These are phyloP conservation scores for Polypedilum pembai DNA, from an alignment of 1,140 invertebrate species.

Conservation along the genomic window DNA sequence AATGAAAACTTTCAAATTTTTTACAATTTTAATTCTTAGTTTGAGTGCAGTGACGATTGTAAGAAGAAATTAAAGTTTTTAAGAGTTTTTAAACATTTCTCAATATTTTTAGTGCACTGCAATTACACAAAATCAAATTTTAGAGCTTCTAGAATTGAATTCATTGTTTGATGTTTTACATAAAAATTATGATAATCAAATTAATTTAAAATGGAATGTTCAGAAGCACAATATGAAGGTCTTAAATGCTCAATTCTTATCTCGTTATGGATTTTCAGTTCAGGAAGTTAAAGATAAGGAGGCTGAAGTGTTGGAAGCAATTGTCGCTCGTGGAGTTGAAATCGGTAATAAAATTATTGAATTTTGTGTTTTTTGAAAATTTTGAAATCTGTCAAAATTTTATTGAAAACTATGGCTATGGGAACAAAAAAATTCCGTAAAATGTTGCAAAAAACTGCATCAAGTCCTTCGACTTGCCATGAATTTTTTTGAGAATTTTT, in stretches of 20 bases:
- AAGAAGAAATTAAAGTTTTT: background rate
- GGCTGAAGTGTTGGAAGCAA: background rate
- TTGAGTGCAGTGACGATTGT: too few relatives aligned
- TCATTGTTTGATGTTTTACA: background rate
- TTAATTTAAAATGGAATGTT: background rate
- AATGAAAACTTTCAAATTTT: too few relatives aligned
- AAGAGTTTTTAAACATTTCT: background rate
- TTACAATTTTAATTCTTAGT: too few relatives aligned
- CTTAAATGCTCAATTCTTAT: background rate
- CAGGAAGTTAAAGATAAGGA: background rate
- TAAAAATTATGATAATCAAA: background rate
- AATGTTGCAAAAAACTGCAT: too few relatives aligned
- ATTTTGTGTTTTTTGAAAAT: too few relatives aligned
- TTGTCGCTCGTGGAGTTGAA: background rate
- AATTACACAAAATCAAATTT: background rate
- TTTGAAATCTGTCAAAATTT: too few relatives aligned
- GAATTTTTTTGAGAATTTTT: too few relatives aligned
- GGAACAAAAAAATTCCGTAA: too few relatives aligned
- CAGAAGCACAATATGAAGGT: slow-evolving; percentile 7
- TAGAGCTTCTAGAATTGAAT: background rate
- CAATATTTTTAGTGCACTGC: background rate
- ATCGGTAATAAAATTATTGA: background rate
- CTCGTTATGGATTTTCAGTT: background rate
- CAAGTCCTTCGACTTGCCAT: too few relatives aligned
- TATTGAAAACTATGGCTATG: too few relatives aligned